Percentiles rank a stretch among this genome's conserved stretches.
Conservation (phyloP, 2,888 invertebrate genomes). For the Chalcis sispes region DNA sequence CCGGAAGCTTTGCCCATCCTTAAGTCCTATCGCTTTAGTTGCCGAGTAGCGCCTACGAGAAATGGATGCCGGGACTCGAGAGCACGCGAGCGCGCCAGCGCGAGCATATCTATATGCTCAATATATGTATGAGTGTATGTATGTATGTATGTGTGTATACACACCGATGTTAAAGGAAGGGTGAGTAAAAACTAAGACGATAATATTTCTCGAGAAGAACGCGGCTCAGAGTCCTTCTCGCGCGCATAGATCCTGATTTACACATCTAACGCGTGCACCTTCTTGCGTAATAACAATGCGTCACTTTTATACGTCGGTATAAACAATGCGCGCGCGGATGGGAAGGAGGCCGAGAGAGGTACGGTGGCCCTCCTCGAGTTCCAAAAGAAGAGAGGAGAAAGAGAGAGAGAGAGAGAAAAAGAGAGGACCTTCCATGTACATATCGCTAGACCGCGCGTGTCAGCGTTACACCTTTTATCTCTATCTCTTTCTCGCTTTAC, state of each 20-base stretch:
- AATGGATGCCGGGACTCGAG: slow-evolving; percentile 58
- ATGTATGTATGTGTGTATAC: too few relatives aligned
- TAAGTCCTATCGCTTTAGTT: slow-evolving; percentile 62
- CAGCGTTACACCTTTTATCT: slow-evolving; percentile 10
- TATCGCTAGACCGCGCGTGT: background rate
- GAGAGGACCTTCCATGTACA: slow-evolving; percentile 59
- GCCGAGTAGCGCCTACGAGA: slow-evolving; percentile 60
- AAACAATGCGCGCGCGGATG: slow-evolving; percentile 66
- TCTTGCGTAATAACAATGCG: slow-evolving; percentile 70
- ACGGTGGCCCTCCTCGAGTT: slow-evolving; percentile 1
- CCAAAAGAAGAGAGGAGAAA: background rate
- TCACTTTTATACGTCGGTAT: slow-evolving; percentile 70
- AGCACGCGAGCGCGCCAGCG: slow-evolving; percentile 1
- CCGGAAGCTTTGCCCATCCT: slow-evolving; percentile 61
- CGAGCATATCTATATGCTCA: too few relatives aligned
- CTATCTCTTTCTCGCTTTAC: background rate
- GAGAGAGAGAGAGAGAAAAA: background rate
- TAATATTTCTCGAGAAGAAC: slow-evolving; percentile 65
- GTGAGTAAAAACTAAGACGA: slow-evolving; percentile 67
- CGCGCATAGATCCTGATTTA: slow-evolving; percentile 71
- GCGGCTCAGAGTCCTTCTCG: slow-evolving; percentile 58
- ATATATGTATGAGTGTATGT: too few relatives aligned
- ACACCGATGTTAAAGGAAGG: too few relatives aligned
- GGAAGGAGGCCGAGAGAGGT: slow-evolving; percentile 37
- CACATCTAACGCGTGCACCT: slow-evolving; percentile 69